phyloP scores from a whole-genome alignment of 2,797 vertebrate genomes.

The Protonibea diacanthus region DNA sequence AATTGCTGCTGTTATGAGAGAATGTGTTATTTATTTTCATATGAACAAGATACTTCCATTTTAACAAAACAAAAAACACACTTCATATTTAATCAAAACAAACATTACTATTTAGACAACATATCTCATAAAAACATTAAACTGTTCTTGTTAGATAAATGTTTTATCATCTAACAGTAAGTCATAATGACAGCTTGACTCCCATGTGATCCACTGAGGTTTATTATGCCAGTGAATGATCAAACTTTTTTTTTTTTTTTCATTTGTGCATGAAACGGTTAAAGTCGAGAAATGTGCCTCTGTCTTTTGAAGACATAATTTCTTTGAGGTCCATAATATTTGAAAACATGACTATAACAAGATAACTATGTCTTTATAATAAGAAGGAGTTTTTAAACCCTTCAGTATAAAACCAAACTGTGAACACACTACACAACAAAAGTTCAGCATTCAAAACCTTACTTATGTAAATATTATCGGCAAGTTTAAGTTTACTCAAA shows the following conservation, averaged over 20 bases:
- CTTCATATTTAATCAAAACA: too few species aligned
- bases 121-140: neutral
- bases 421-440: too few species aligned
- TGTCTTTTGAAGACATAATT: neutral
- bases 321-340: neutral
- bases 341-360: neutral
- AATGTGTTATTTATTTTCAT: neutral
- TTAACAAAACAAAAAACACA: too few species aligned
- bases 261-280: neutral
- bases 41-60: neutral
- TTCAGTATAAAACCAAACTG: too few species aligned
- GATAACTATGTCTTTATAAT: neutral
- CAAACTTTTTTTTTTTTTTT: too few species aligned
- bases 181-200: neutral
- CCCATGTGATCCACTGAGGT: neutral
- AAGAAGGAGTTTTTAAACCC: too few species aligned
- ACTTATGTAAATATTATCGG: too few species aligned
- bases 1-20: neutral
- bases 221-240: neutral
- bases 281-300: neutral
- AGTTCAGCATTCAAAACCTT: too few species aligned
- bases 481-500: too few species aligned
- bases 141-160: too few species aligned
- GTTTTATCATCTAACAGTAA: neutral
- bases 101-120: neutral